phyloP scores from a whole-genome alignment of 1,140 invertebrate species.

The Phortica variegata region DNA sequence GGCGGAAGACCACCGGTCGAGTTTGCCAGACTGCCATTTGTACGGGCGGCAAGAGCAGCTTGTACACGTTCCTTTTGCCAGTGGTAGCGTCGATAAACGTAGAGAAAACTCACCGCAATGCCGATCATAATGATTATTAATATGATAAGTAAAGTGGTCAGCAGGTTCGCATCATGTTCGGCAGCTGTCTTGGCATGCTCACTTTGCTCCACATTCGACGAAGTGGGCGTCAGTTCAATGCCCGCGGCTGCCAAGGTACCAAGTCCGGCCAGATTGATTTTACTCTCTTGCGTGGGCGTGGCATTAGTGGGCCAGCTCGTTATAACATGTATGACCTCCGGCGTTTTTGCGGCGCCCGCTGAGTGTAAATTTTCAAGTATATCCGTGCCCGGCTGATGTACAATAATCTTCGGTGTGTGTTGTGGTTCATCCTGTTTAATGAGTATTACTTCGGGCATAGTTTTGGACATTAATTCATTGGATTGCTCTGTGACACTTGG shows the following conservation, averaged over 20 bases:
- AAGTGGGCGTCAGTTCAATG: not conserved
- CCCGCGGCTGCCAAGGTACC: slow-evolving; percentile 25
- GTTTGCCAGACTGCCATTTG: not conserved
- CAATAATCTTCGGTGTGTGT: slow-evolving; percentile 46
- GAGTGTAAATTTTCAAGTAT: slow-evolving; percentile 41
- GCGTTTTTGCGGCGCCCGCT: slow-evolving; percentile 27
- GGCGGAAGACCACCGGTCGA: slow-evolving; percentile 30
- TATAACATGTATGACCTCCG: slow-evolving; percentile 52
- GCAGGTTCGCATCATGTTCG: slow-evolving; percentile 34
- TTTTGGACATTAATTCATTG: slow-evolving; percentile 10
- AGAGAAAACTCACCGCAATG: slow-evolving; percentile 35
- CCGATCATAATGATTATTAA: slow-evolving; percentile 36
- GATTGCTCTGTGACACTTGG: slow-evolving; percentile 6
- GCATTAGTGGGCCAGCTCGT: slow-evolving; percentile 27
- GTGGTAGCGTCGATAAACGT: slow-evolving; percentile 47
- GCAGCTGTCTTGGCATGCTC: slow-evolving; percentile 19
- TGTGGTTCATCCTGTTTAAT: slow-evolving; percentile 43
- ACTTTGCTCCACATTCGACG: not conserved
- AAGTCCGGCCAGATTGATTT: slow-evolving; percentile 31
- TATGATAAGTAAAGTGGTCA: slow-evolving; percentile 39
- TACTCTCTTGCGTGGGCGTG: slow-evolving; percentile 21
- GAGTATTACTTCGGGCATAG: slow-evolving; percentile 44
- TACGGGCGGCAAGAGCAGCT: slow-evolving; percentile 14
- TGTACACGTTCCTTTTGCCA: slow-evolving; percentile 29
- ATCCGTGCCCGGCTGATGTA: slow-evolving; percentile 42